Evolutionary conservation across 2,797 vertebrate species (phyloP).

Genomic region (Protosalanx chinensis): DNA sequence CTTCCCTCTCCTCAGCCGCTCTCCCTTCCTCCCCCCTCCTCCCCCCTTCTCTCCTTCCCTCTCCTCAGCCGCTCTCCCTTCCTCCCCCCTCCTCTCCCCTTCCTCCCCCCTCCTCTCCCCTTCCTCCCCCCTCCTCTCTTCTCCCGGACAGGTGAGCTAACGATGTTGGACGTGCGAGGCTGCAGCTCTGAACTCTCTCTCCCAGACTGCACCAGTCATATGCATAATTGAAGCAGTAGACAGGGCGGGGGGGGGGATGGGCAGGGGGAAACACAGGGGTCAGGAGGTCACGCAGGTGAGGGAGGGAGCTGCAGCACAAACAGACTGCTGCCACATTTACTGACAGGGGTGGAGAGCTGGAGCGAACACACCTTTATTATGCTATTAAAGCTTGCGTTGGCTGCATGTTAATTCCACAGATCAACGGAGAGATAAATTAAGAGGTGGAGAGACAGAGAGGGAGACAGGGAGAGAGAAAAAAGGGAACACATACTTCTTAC

Average conservation of each 20-base stretch:
- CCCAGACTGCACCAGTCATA: constrained; percentile 20
- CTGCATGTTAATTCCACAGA: too few relatives aligned
- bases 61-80: too few relatives aligned
- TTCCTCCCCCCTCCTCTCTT: background rate
- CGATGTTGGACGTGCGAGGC: constrained; percentile 37
- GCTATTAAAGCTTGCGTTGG: too few relatives aligned
- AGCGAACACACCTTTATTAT: too few relatives aligned
- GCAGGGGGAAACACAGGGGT: background rate
- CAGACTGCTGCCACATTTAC: background rate
- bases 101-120: too few relatives aligned
- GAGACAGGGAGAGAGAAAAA: background rate
- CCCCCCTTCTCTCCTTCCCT: background rate
- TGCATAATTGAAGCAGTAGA: constrained; percentile 48
- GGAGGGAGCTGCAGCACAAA: background rate
- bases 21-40: too few relatives aligned
- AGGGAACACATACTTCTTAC: too few relatives aligned
- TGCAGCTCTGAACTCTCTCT: constrained; percentile 22
- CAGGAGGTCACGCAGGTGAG: too few relatives aligned
- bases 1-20: background rate
- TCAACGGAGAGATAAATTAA: too few relatives aligned
- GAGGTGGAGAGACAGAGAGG: background rate
- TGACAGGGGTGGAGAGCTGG: background rate
- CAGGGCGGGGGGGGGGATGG: constrained; percentile 30
- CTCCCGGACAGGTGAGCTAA: constrained; percentile 26
- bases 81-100: too few relatives aligned